These are phyloP conservation scores for Cololabis saira DNA, from an alignment of 2,113 vertebrate genomes.

Conservation along the genomic window DNA sequence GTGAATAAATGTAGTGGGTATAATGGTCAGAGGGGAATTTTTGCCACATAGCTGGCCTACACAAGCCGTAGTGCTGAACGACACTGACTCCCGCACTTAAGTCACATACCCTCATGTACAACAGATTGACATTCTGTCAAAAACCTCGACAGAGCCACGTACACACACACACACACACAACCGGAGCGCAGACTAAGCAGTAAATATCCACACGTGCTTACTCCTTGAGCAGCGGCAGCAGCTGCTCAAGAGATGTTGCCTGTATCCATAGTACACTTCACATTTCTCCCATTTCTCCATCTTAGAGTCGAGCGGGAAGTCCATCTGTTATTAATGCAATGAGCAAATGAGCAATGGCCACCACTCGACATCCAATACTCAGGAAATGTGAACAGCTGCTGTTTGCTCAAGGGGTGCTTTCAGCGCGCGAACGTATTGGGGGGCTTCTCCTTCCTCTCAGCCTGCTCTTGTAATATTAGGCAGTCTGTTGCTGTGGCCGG, in stretches of 20 bases:
- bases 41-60: conserved; percentile 46
- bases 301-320: conserved; percentile 63
- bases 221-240: conserved; percentile 53
- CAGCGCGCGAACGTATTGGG: conserved; percentile 48
- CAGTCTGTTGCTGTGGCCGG: conserved; percentile 51
- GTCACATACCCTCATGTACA: conserved; percentile 9
- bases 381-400: conserved; percentile 79
- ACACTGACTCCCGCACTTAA: conserved; percentile 14
- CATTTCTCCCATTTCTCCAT: conserved; percentile 72
- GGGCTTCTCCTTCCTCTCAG: conserved; percentile 50
- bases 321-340: conserved; percentile 76
- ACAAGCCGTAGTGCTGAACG: conserved; percentile 27
- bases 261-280: conserved; percentile 24
- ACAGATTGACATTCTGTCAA: conserved; percentile 14
- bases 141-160: neutral
- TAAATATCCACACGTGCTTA: conserved; percentile 39
- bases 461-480: conserved; percentile 43
- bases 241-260: conserved; percentile 38
- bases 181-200: conserved; percentile 13
- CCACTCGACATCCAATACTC: conserved; percentile 73
- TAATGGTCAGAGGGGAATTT: conserved; percentile 56
- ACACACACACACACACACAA: conserved; percentile 13
- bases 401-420: conserved; percentile 63
- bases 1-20: conserved; percentile 40
- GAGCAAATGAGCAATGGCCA: conserved; percentile 53